Evolutionary conservation across 2,797 vertebrate genomes (phyloP).

Genomic region (Eidolon dupreanum): DNA sequence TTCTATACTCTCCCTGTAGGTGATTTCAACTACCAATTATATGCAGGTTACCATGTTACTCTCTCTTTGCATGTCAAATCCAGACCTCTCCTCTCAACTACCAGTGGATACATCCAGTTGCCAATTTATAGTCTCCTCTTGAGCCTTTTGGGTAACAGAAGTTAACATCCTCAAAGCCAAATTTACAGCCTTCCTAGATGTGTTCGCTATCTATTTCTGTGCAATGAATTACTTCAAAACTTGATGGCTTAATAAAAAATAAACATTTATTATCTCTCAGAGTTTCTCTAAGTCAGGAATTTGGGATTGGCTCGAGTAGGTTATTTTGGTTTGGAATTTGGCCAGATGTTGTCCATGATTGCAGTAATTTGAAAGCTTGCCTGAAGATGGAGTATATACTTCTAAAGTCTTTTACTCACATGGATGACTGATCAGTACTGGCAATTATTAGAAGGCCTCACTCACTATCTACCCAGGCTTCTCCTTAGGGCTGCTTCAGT

Average conservation of each 20-base stretch:
- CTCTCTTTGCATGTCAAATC: not conserved
- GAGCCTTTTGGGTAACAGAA: not conserved
- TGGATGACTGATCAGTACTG: not conserved
- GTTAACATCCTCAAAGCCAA: not conserved
- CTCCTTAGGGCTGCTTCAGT: not conserved
- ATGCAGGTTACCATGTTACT: not conserved
- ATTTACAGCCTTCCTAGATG: not conserved
- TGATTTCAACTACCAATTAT: not conserved
- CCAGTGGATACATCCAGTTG: too few relatives aligned
- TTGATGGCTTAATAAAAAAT: not conserved
- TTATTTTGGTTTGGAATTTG: not conserved
- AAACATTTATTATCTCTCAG: not conserved
- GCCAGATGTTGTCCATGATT: not conserved
- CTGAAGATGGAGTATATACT: rapidly evolving
- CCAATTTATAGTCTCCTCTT: not conserved
- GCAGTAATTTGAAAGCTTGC: not conserved
- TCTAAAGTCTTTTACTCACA: not conserved
- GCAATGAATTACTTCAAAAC: not conserved
- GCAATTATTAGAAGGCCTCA: not conserved
- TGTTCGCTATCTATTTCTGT: not conserved
- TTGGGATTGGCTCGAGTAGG: not conserved
- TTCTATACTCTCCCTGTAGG: not conserved
- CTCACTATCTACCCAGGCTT: not conserved
- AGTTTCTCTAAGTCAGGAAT: not conserved
- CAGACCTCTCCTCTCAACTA: not conserved